Percentiles rank a stretch among this genome's conserved stretches.
phyloP scores from a whole-genome alignment of 2,888 invertebrate genomes.

The Melieria picta region DNA sequence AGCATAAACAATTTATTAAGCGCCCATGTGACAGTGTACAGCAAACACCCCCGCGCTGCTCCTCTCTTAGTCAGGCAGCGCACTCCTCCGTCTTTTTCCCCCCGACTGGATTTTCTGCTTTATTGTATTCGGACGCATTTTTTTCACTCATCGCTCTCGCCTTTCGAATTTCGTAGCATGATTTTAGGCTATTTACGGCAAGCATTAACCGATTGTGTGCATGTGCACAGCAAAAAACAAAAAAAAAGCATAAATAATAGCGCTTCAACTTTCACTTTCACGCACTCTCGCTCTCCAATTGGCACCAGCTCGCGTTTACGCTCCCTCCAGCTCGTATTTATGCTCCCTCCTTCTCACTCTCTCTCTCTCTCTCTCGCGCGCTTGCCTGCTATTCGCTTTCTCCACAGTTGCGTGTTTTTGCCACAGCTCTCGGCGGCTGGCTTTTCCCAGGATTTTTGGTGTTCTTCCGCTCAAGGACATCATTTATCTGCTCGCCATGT shows the following conservation, averaged over 20 bases:
- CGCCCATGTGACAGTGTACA: no score
- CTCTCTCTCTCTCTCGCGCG: constrained; percentile 5
- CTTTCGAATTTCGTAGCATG: neutral
- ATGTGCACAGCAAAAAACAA: neutral
- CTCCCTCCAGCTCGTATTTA: neutral
- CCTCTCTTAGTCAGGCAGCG: no score
- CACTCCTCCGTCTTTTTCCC: no score
- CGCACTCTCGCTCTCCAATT: no score
- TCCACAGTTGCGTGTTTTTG: neutral
- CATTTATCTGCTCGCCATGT: constrained; percentile 42
- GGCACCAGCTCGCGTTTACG: neutral
- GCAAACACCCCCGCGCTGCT: no score
- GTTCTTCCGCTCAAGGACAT: constrained; percentile 51
- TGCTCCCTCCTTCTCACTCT: neutral
- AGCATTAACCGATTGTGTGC: neutral
- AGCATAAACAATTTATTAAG: no score
- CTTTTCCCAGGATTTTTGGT: constrained; percentile 8
- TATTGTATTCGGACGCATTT: neutral
- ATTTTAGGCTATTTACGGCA: constrained; percentile 2
- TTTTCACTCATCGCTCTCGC: neutral
- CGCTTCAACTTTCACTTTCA: neutral
- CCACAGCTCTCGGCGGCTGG: neutral
- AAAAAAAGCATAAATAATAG: no score
- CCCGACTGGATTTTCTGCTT: neutral
- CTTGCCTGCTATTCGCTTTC: neutral